Evolutionary conservation across 1,140 invertebrate species (phyloP), one percentile per base, ranked within the genome.

Genomic region (Bombus superbus): DNA sequence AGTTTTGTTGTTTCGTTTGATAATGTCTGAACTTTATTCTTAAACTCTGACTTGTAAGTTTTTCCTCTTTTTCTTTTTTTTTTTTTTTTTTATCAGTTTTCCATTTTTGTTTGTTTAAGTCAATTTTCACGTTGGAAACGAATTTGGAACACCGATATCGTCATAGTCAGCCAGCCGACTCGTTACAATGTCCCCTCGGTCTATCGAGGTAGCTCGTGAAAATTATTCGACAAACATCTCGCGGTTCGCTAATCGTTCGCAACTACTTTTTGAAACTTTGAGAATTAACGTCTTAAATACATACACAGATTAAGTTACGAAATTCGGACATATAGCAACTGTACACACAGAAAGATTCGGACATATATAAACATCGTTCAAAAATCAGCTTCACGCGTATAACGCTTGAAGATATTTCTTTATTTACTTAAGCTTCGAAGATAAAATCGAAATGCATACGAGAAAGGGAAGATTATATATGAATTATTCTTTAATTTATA

Each of bases 121-220:
- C 25, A 57, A 57, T 62, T 15, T 32, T 62, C 62, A 25, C n/a
- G 66, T 53, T 35, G 53, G 25, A 59, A 72, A 71, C 10, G 25
- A 44, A 40, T 64, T 85, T 80, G 77, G 68, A 85, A 85, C 76
- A 85, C 53, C 83, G 53, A 85, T 85, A 85, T 80, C 83, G 76
- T 79, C 40, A 40, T 38, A 6, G 64, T 64, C 77, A 32, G 22
- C 25, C 32, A 40, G 47, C 44, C 74, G 47, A 76, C 28, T 76
- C 42, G 35, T 32, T 42, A 82, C 42, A 69, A 78, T 83, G 53
- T 78, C 38, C 40, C 62, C 81, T 76, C 74, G 72, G 47, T 83
- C 47, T 78, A n/a, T 68, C 64, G 82, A 78, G 82, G 82, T 75
- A 83, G 64, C 75, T 83, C 32, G 83, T 80, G 77, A 85, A 80